These are phyloP conservation scores for Cacatua alba DNA, from an alignment of 2,113 vertebrate species.

Conservation along the genomic window DNA sequence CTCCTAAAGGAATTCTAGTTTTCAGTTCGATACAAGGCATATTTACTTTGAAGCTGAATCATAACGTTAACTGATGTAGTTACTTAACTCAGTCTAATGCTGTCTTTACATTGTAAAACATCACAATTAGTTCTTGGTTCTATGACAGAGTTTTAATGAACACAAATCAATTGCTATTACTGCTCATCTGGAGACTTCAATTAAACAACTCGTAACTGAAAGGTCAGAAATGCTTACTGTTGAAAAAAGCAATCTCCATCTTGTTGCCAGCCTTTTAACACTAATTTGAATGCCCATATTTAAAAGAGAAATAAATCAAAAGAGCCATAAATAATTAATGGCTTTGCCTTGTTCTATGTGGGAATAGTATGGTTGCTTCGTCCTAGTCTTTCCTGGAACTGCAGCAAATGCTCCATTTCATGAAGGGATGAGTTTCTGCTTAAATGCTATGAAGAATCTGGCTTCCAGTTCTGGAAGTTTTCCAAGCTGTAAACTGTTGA, in stretches of 20 bases:
- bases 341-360: not conserved
- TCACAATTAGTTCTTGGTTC: not conserved
- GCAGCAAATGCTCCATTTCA: conserved; percentile 13
- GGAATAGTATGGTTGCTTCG: not conserved
- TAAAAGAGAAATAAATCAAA: conserved; percentile 6
- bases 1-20: not conserved
- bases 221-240: not conserved
- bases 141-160: not conserved
- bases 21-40: not conserved
- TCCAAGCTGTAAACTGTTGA: conserved; percentile 54
- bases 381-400: not conserved
- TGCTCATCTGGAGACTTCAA: conserved; percentile 2
- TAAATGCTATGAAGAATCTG: conserved; percentile 29
- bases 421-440: not conserved
- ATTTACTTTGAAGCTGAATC: not conserved
- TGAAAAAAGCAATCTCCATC: not conserved
- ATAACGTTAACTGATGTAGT: not conserved
- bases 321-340: not conserved
- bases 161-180: not conserved
- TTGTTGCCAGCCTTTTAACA: not conserved
- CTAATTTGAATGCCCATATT: not conserved
- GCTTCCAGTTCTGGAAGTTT: conserved; percentile 31
- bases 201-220: conserved; percentile 2
- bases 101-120: not conserved
- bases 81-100: not conserved